A percentile compares a stretch with the other conserved stretches of the same genome.
Evolutionary conservation across 2,797 vertebrate genomes (phyloP).

Genomic region (Micrastur ruficollis): DNA sequence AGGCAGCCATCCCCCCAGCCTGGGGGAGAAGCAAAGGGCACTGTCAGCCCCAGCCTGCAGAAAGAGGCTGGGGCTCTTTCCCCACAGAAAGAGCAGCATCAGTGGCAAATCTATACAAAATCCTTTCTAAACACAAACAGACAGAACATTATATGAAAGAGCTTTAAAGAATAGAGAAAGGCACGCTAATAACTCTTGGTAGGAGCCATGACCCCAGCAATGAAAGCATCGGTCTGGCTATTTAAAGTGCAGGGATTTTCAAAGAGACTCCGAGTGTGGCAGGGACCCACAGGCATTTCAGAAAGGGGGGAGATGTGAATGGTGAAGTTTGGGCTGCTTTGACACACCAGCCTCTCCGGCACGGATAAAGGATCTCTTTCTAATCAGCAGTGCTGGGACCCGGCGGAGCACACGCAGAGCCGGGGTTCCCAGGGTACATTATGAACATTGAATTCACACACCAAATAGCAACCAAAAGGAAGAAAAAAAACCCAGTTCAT

Average conservation of each 20-base stretch:
- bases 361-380: slow-evolving; percentile 3
- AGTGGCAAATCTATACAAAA: neutral
- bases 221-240: neutral
- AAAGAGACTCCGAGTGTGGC: neutral
- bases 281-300: neutral
- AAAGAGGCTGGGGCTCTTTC: neutral
- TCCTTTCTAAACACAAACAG: slow-evolving; percentile 9
- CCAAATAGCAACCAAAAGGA: neutral
- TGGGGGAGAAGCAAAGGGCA: neutral
- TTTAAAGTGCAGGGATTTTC: neutral
- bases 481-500: neutral
- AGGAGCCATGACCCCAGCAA: neutral
- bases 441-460: slow-evolving; percentile 16
- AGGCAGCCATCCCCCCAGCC: neutral
- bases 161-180: neutral
- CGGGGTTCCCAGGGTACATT: neutral
- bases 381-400: slow-evolving; percentile 6
- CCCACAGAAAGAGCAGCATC: neutral
- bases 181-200: neutral
- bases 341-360: neutral
- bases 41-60: accelerated
- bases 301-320: neutral
- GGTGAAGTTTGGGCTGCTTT: neutral
- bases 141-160: neutral
- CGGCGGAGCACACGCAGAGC: neutral